These are phyloP conservation scores for Dicyrtoma fusca DNA, from an alignment of 2,888 invertebrate species.

Conservation along the genomic window DNA sequence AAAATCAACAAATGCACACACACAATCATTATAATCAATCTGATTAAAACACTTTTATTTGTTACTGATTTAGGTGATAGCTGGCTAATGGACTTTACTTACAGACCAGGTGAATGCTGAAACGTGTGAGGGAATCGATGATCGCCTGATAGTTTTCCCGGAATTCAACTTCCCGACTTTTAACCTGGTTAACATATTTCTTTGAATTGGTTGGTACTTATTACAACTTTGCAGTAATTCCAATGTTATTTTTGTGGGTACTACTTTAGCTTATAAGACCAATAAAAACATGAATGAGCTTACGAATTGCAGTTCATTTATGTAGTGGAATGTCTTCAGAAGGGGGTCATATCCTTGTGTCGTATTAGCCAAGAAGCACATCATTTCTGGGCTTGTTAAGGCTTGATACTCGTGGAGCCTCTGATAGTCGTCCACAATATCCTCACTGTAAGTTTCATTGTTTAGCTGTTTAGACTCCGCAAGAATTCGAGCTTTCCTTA, in stretches of 20 bases:
- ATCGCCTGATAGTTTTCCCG: constrained; percentile 16
- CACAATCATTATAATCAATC: no score
- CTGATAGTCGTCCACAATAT: constrained; percentile 34
- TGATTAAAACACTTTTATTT: no score
- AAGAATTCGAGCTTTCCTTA: neutral
- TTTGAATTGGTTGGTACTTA: neutral
- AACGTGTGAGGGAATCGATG: constrained; percentile 27
- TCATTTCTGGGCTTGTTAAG: constrained; percentile 38
- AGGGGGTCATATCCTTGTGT: constrained; percentile 41
- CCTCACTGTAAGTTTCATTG: constrained; percentile 4
- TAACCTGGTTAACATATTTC: constrained; percentile 18
- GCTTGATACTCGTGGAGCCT: constrained; percentile 43
- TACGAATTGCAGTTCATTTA: constrained; percentile 33
- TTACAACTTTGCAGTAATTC: neutral
- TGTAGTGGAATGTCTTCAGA: constrained; percentile 42
- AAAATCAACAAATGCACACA: no score
- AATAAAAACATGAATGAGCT: neutral
- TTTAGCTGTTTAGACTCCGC: neutral
- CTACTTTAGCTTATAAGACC: neutral
- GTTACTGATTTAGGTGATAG: neutral
- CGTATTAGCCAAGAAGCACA: constrained; percentile 42
- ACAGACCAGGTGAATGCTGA: constrained; percentile 31
- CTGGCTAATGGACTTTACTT: no score
- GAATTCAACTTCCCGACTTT: constrained; percentile 19
- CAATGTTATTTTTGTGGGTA: neutral